A percentile compares a stretch with the other conserved stretches of the same genome.
Conservation (phyloP, 2,888 invertebrate species). For the Pediacus dermestoides region DNA sequence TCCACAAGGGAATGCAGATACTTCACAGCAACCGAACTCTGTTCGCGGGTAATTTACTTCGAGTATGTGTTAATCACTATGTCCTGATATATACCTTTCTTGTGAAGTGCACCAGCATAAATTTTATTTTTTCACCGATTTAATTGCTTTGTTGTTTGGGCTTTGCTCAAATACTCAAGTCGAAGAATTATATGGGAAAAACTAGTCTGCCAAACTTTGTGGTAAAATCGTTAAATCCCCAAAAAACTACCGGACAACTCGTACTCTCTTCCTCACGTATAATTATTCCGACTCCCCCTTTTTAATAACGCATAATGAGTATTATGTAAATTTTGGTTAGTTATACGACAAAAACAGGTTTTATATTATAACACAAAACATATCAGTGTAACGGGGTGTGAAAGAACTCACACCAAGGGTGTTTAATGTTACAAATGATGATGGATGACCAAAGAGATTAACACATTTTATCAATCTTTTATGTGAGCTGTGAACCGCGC, state of each 20-base stretch:
- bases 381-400: slow-evolving; percentile 26
- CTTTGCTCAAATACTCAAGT: no score
- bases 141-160: slow-evolving; percentile 14
- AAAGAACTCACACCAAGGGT: slow-evolving; percentile 27
- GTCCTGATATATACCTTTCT: slow-evolving; percentile 18
- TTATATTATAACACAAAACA: no score
- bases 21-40: slow-evolving; percentile 32
- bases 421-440: slow-evolving; percentile 43
- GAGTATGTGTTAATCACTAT: slow-evolving; percentile 29
- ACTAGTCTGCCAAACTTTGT: no score
- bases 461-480: slow-evolving; percentile 43
- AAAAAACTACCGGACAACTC: no score
- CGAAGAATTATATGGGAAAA: no score
- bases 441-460: slow-evolving; percentile 43
- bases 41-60: slow-evolving; percentile 44
- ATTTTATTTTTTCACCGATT: slow-evolving; percentile 12
- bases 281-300: no score
- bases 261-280: no score
- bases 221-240: no score
- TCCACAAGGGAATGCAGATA: slow-evolving; percentile 41
- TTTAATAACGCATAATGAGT: no score
- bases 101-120: slow-evolving; percentile 7
- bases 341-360: no score
- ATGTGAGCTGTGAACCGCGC: no score
- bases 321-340: no score